Evolutionary conservation across 2,113 vertebrate species (phyloP), one percentile per base, ranked within the genome.

Genomic region (Podarcis muralis): DNA sequence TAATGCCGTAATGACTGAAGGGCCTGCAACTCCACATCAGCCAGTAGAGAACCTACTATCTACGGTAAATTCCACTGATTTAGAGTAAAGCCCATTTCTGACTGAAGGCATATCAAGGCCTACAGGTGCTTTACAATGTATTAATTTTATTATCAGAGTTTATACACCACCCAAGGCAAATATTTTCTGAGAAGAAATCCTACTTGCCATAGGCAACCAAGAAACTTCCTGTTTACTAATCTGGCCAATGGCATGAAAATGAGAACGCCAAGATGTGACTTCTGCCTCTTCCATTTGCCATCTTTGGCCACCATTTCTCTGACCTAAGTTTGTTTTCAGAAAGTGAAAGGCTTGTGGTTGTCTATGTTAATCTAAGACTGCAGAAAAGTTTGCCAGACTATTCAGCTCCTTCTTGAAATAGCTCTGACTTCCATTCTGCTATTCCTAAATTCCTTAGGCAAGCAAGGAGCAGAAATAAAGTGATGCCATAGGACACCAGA

Each of bases 401-500:
- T 68, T 78, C 81, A 78, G 59, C 40, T 83, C 74, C 43, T 78
- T 83, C 87, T 84, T 84, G 81, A 88, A 88, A 88, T 84, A 88
- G 59, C 40, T 35, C 22, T 32, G 71, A 66, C 25, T 88, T 75
- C 69, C n/a, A 68, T 77, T 77, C 87, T 78, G 72, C 74, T 88
- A 22, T 69, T 84, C 74, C 74, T 77, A 88, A 76, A 83, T 76
- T 77, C 72, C 40, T 76, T 53, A 9, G 69, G 16, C 74, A 88
- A 78, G 81, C 81, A 84, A 88, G 81, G 62, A 84, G n/a, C 59
- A 88, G 59, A 88, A 88, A 88, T 84, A 88, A 62, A 18, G 59
- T 62, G 18, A 88, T 69, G 43, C 43, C 81, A 84, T 59, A 78
- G 48, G 87, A 88, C 74, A 78, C 80, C 81, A 66, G 71, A 72